A percentile compares a stretch with the other conserved stretches of the same genome.
These are phyloP conservation scores for Chromobotia macracanthus DNA, from an alignment of 2,797 vertebrate species.

Conservation along the genomic window DNA sequence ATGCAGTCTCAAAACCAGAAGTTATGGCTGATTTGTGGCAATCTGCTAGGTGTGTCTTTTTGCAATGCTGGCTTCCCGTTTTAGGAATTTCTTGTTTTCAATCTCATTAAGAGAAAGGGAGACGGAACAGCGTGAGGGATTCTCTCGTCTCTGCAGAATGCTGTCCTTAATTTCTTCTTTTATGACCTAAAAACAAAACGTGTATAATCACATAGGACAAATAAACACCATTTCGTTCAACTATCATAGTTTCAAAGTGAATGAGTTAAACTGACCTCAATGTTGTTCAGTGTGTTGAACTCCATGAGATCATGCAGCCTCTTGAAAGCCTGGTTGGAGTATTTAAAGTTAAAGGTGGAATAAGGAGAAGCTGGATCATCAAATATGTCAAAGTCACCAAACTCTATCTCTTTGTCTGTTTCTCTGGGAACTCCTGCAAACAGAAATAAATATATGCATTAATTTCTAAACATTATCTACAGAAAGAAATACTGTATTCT, in stretches of 20 bases:
- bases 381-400: constrained; percentile 97
- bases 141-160: constrained; percentile 85
- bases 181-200: constrained; percentile 79
- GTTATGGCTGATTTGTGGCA: constrained; percentile 16
- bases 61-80: constrained; percentile 69
- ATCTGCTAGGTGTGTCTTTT: constrained; percentile 45
- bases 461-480: too few species aligned
- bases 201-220: not conserved
- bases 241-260: not conserved
- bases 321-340: constrained; percentile 90
- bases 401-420: constrained; percentile 88
- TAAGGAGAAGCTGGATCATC: constrained; percentile 91
- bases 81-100: constrained; percentile 87
- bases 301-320: constrained; percentile 96
- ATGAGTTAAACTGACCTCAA: constrained; percentile 79
- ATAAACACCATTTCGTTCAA: not conserved
- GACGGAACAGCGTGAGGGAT: constrained; percentile 79
- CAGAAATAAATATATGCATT: not conserved
- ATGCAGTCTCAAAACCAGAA: not conserved
- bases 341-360: constrained; percentile 98
- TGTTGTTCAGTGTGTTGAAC: constrained; percentile 97
- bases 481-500: too few species aligned
- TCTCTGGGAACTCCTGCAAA: constrained; percentile 86
- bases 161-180: constrained; percentile 91
- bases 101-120: constrained; percentile 88